Percentiles rank a stretch among this genome's conserved stretches.
Conservation (phyloP, 2,113 vertebrate species). For the Panthera uncia region DNA sequence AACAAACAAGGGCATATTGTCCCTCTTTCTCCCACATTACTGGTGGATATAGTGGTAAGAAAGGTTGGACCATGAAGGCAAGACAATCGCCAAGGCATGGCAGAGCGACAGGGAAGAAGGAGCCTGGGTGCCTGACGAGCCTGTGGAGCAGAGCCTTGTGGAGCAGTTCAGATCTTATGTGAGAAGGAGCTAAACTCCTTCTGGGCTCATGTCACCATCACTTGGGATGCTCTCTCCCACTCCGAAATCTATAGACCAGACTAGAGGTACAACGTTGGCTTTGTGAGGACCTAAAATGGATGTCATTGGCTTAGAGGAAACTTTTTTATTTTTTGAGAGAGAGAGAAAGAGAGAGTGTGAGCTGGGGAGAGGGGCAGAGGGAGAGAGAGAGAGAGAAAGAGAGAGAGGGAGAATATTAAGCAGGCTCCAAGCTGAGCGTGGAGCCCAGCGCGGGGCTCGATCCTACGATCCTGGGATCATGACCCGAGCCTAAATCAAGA, state of each 20-base stretch:
- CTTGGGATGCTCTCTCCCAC: background rate
- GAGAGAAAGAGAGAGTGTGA: too few species aligned
- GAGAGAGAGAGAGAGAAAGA: too few species aligned
- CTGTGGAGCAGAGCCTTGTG: too few species aligned
- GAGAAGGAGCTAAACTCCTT: background rate
- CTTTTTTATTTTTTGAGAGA: too few species aligned
- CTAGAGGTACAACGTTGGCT: background rate
- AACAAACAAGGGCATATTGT: background rate
- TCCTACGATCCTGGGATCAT: too few species aligned
- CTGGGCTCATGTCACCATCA: background rate
- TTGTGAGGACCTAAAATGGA: background rate
- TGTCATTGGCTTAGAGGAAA: background rate
- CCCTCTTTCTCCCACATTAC: background rate
- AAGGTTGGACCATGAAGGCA: background rate
- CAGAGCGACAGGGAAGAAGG: background rate
- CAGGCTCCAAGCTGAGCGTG: too few species aligned
- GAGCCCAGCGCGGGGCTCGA: too few species aligned
- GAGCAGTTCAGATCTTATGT: background rate
- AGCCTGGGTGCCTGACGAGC: background rate
- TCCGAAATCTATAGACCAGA: background rate
- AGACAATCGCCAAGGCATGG: background rate
- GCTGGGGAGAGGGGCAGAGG: too few species aligned
- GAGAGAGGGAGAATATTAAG: too few species aligned
- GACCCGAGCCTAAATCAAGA: too few species aligned
- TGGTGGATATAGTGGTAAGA: background rate